Percentiles rank a stretch among this genome's conserved stretches.
Conservation (phyloP, 1,140 invertebrate species). For the Cepaea nemoralis region DNA sequence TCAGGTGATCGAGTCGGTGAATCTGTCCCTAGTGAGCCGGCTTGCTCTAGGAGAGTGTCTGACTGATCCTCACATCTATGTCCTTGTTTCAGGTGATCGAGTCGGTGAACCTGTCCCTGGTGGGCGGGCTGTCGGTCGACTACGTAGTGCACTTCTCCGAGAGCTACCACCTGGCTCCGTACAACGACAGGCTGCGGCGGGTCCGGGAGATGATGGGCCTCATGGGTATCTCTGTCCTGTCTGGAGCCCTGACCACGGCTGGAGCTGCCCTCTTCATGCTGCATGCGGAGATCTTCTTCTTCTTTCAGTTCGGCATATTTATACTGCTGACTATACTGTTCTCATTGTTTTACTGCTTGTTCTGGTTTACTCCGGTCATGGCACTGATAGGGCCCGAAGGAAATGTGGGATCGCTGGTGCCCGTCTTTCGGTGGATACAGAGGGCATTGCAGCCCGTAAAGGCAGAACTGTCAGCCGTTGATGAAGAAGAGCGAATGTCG, state of each 20-base stretch:
- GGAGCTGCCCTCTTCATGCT: slow-evolving; percentile 64
- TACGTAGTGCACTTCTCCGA: slow-evolving; percentile 68
- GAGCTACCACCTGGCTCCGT: slow-evolving; percentile 59
- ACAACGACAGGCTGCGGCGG: slow-evolving; percentile 50
- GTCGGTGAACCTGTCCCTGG: too few species aligned
- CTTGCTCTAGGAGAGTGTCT: too few species aligned
- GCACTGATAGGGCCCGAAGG: slow-evolving; percentile 57
- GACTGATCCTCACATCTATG: too few species aligned
- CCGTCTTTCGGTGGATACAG: slow-evolving; percentile 41
- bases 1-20: too few species aligned
- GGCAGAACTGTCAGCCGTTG: too few species aligned
- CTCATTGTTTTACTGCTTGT: slow-evolving; percentile 59
- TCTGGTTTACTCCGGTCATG: slow-evolving; percentile 56
- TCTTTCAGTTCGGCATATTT: slow-evolving; percentile 64
- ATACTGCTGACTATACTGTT: slow-evolving; percentile 65
- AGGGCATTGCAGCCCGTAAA: slow-evolving; percentile 33
- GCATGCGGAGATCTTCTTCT: slow-evolving; percentile 57
- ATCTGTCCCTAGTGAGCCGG: too few species aligned
- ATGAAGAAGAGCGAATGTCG: too few species aligned
- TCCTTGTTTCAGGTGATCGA: too few species aligned
- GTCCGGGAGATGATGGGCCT: slow-evolving; percentile 62
- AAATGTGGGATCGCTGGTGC: slow-evolving; percentile 49
- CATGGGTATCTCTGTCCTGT: slow-evolving; percentile 63
- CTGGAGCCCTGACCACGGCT: slow-evolving; percentile 59
- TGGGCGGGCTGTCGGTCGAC: slow-evolving; percentile 66